Percentiles rank a stretch among this genome's conserved stretches.
These are phyloP conservation scores for Strix occidentalis DNA, from an alignment of 2,797 vertebrate genomes.

Conservation along the genomic window DNA sequence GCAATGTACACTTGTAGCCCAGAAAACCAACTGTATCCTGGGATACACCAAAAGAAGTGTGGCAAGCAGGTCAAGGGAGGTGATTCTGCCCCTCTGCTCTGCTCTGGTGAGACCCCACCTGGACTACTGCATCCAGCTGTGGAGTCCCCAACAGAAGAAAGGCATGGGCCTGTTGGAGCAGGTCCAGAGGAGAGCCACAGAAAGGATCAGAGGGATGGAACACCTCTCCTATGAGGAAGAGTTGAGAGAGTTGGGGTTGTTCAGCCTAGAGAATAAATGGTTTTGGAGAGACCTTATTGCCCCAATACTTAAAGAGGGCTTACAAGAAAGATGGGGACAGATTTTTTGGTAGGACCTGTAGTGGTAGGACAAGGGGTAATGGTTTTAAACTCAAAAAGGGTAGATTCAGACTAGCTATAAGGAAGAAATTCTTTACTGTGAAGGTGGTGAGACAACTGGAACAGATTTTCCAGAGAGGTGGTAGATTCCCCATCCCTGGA, in stretches of 20 bases:
- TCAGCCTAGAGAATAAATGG: neutral
- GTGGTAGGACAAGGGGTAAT: neutral
- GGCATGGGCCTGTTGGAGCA: too few species aligned
- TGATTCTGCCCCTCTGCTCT: too few species aligned
- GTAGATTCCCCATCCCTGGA: neutral
- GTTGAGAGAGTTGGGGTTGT: neutral
- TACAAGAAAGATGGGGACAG: neutral
- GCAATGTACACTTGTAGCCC: too few species aligned
- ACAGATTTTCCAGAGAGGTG: neutral
- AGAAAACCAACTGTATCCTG: too few species aligned
- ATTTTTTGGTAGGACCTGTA: neutral
- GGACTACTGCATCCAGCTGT: too few species aligned
- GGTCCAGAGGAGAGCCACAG: neutral
- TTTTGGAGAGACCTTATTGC: accelerated
- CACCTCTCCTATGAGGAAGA: accelerated
- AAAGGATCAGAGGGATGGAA: neutral
- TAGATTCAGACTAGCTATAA: neutral
- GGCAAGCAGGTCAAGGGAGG: too few species aligned
- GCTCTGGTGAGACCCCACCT: too few species aligned
- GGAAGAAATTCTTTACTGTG: accelerated
- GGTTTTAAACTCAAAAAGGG: neutral
- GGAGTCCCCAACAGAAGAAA: too few species aligned
- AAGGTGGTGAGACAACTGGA: neutral
- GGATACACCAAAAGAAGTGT: too few species aligned
- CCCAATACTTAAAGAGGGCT: neutral